Evolutionary conservation across 2,113 vertebrate genomes (phyloP).

Genomic region (Hippopotamus amphibius): DNA sequence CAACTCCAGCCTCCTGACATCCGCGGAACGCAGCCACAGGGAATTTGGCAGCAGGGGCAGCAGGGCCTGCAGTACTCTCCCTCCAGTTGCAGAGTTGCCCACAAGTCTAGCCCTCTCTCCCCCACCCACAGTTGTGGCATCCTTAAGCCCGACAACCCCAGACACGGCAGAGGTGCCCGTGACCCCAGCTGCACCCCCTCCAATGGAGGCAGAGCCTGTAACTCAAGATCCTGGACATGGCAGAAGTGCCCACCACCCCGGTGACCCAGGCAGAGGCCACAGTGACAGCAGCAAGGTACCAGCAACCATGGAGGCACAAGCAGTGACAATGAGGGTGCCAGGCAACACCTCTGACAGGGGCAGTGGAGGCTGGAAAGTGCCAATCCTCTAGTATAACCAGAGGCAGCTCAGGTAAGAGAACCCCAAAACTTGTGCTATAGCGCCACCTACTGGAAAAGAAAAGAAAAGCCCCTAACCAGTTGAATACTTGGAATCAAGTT

Average conservation of each 20-base stretch:
- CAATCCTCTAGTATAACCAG: background rate
- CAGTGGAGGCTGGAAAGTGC: background rate
- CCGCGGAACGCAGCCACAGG: background rate
- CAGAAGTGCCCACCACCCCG: background rate
- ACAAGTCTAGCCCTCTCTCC: background rate
- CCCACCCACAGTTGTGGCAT: background rate
- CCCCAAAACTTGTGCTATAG: background rate
- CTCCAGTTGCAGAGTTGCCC: background rate
- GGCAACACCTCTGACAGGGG: background rate
- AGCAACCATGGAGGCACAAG: background rate
- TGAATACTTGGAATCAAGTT: background rate
- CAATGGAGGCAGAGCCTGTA: background rate
- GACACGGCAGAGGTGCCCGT: background rate
- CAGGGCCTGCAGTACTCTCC: background rate
- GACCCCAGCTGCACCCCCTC: background rate
- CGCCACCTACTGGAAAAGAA: background rate
- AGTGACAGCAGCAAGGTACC: background rate
- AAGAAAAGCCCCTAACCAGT: background rate
- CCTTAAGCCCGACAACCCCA: background rate
- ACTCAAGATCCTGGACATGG: too few relatives aligned
- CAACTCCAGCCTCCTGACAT: background rate
- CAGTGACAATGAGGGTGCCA: accelerated
- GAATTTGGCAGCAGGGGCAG: background rate
- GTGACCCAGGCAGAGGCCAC: background rate
- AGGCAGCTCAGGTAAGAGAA: background rate